phyloP scores from a whole-genome alignment of 1,140 invertebrate species.

The Spodoptera frugiperda region DNA sequence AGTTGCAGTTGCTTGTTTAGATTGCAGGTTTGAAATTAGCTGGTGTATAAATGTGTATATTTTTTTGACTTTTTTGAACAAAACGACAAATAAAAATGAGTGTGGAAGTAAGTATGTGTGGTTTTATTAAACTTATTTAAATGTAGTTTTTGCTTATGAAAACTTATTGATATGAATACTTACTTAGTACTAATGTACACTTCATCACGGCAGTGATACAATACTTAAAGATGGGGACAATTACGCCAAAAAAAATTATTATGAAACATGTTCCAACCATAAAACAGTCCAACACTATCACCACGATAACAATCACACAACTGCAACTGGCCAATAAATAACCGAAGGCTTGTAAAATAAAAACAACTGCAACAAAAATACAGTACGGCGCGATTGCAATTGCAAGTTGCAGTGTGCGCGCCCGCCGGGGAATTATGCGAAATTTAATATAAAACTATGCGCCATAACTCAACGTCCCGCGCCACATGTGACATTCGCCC shows the following conservation, averaged over 20 bases:
- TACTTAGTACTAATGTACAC: too few species aligned
- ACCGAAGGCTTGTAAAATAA: background rate
- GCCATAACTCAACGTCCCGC: conserved; percentile 45
- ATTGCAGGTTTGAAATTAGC: background rate
- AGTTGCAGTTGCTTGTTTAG: background rate
- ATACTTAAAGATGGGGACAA: too few species aligned
- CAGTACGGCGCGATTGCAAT: background rate
- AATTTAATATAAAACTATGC: conserved; percentile 54
- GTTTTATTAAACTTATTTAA: background rate
- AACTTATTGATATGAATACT: too few species aligned
- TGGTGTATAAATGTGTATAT: too few species aligned
- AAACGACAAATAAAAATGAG: too few species aligned
- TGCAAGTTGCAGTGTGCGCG: background rate
- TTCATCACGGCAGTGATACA: too few species aligned
- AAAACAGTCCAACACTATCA: too few species aligned
- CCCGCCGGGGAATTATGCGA: conserved; percentile 43
- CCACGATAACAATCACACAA: background rate
- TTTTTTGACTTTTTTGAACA: too few species aligned
- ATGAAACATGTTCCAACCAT: too few species aligned
- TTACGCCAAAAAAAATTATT: too few species aligned
- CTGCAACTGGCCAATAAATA: background rate
- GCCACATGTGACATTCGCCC: conserved; percentile 45
- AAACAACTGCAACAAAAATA: background rate
- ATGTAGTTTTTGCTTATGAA: too few species aligned
- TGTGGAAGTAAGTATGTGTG: too few species aligned